These are phyloP conservation scores for Heliangelus exortis DNA, from an alignment of 2,797 vertebrate genomes.

Conservation along the genomic window DNA sequence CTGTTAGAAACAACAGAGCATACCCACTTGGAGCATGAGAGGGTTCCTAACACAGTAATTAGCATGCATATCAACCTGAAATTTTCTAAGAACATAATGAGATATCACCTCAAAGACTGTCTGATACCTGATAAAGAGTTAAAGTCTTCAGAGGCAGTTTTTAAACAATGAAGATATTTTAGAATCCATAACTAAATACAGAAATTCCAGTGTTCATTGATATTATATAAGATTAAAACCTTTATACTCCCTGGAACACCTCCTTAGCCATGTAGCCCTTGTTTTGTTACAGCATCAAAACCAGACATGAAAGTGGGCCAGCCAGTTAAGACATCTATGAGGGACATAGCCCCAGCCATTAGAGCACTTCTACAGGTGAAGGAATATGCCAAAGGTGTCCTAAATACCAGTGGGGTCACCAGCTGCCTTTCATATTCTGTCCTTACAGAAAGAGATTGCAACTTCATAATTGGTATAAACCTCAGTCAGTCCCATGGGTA, in stretches of 20 bases:
- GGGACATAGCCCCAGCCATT: neutral
- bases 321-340: neutral
- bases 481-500: neutral
- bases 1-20: neutral
- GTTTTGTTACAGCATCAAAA: neutral
- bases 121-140: neutral
- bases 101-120: neutral
- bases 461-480: neutral
- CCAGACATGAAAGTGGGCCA: neutral
- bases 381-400: neutral
- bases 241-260: neutral
- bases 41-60: neutral
- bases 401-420: neutral
- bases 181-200: neutral
- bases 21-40: neutral
- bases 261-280: neutral
- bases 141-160: neutral
- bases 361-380: neutral
- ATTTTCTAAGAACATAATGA: neutral
- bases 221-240: neutral
- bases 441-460: neutral
- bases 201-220: fast-evolving
- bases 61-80: neutral
- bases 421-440: neutral
- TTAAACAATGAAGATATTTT: neutral